These are phyloP conservation scores for Nothoprocta pentlandii DNA, from an alignment of 2,113 vertebrate species.

Conservation along the genomic window DNA sequence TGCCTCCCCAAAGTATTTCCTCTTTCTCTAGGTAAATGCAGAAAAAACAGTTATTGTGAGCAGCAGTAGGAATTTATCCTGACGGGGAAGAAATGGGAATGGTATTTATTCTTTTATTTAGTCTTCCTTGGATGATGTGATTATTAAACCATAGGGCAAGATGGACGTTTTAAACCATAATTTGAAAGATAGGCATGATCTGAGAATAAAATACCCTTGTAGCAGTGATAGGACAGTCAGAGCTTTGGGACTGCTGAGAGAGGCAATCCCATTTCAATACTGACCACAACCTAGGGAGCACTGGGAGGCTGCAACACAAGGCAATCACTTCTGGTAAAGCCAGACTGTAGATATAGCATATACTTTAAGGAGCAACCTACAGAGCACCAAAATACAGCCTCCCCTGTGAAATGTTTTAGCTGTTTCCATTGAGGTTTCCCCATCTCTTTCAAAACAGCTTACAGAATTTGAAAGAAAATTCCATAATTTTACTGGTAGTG, in stretches of 20 bases:
- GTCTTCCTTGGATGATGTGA: background rate
- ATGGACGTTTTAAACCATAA: background rate
- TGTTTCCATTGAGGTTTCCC: background rate
- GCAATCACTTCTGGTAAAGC: background rate
- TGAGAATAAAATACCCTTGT: background rate
- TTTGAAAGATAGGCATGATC: background rate
- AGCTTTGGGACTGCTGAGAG: accelerated
- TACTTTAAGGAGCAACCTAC: background rate
- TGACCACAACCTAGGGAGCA: accelerated
- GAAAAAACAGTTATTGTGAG: background rate
- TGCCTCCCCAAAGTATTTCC: background rate
- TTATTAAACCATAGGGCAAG: background rate
- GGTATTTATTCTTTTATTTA: background rate
- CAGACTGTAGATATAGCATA: too few species aligned
- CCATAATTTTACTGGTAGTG: background rate
- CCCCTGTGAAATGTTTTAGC: background rate
- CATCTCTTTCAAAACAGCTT: background rate
- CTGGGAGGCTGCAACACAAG: background rate
- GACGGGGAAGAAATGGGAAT: background rate
- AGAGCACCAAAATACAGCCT: background rate
- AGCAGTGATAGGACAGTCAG: background rate
- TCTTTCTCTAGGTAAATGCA: background rate
- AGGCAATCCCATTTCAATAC: accelerated
- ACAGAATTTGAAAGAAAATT: background rate
- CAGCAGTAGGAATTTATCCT: background rate